Evolutionary conservation across 2,113 vertebrate genomes (phyloP).

Genomic region (Nesospiza acunhae): DNA sequence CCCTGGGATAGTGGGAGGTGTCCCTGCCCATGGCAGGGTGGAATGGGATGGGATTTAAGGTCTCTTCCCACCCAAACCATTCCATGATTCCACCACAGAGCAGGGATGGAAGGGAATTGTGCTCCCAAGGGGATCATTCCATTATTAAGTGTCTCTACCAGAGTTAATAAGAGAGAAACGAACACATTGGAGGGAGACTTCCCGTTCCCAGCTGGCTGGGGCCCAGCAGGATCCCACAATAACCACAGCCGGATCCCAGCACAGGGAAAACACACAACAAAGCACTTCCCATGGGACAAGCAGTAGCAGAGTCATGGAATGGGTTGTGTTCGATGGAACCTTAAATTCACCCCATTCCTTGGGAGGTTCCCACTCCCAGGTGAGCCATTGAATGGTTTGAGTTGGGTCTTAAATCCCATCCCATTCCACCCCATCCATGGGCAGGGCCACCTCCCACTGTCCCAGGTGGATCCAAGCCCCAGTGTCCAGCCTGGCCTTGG

Average conservation of each 20-base stretch:
- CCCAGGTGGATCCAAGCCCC: rapidly evolving
- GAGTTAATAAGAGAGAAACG: neutral
- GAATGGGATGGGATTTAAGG: neutral
- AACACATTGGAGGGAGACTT: neutral
- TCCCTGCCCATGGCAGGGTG: neutral
- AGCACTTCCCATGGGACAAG: neutral
- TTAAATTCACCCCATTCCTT: neutral
- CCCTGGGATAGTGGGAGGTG: rapidly evolving
- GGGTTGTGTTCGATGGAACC: neutral
- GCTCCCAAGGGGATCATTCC: neutral
- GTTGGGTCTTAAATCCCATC: too few species aligned
- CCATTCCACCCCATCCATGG: too few species aligned
- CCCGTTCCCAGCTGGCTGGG: neutral
- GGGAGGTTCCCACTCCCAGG: too few species aligned
- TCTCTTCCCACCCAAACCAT: neutral
- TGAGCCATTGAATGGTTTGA: too few species aligned
- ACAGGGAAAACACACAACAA: neutral
- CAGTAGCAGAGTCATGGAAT: neutral
- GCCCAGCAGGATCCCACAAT: neutral
- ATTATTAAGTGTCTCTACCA: neutral
- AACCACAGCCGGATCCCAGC: neutral
- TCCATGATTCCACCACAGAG: neutral
- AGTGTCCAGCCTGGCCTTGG: neutral
- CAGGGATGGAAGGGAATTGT: neutral
- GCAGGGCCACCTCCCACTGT: rapidly evolving